A percentile compares a stretch with the other conserved stretches of the same genome.
Evolutionary conservation across 2,113 vertebrate species (phyloP).

Genomic region (Oryzias woworae): DNA sequence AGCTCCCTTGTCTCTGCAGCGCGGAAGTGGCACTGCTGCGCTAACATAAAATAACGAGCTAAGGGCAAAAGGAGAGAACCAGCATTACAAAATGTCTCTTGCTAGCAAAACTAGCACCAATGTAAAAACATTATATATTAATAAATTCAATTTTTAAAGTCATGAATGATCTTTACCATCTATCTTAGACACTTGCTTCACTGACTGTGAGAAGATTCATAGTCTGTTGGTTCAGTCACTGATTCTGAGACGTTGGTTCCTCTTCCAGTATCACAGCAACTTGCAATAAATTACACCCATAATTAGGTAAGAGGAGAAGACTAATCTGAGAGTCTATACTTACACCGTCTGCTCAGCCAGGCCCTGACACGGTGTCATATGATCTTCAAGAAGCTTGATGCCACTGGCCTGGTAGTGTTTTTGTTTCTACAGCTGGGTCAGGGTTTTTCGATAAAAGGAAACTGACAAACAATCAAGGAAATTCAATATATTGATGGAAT

Average conservation of each 20-base stretch:
- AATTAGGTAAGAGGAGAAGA: conserved; percentile 47
- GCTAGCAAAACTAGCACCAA: neutral
- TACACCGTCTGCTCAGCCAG: conserved; percentile 37
- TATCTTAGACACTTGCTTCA: conserved; percentile 10
- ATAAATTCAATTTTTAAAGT: neutral
- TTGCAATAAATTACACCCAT: conserved; percentile 39
- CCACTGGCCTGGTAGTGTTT: conserved; percentile 15
- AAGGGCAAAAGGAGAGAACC: conserved; percentile 7
- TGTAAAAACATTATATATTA: neutral
- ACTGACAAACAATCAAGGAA: too few species aligned
- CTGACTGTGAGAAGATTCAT: conserved; percentile 10
- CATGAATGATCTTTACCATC: conserved; percentile 1
- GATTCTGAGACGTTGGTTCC: conserved; percentile 6
- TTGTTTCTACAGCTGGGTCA: conserved; percentile 10
- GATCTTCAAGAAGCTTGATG: conserved; percentile 46
- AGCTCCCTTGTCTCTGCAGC: conserved; percentile 68
- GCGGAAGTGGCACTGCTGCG: conserved; percentile 63
- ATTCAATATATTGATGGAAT: too few species aligned
- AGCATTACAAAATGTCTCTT: neutral
- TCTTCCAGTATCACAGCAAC: conserved; percentile 23
- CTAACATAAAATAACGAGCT: conserved; percentile 38
- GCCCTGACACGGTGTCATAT: conserved; percentile 43
- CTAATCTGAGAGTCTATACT: conserved; percentile 42
- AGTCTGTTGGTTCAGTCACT: conserved; percentile 10
- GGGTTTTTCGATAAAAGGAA: conserved; percentile 1